Percentiles rank a stretch among this genome's conserved stretches.
phyloP scores from a whole-genome alignment of 2,888 invertebrate genomes.

The Epinotia brunnichana region DNA sequence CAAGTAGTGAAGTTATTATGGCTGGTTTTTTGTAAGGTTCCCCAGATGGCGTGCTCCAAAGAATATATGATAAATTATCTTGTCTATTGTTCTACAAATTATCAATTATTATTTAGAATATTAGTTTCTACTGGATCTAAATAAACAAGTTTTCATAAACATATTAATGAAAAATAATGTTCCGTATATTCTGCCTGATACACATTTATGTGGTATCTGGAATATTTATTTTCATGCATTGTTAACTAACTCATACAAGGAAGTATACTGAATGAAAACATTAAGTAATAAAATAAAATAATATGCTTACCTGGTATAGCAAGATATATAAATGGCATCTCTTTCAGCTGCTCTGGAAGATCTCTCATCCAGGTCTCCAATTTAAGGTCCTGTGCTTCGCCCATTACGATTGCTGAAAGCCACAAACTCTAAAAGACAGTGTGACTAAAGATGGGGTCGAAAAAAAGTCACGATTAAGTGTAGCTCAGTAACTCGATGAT shows the following conservation, averaged over 20 bases:
- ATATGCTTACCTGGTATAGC: conserved; percentile 88
- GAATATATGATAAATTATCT: no score
- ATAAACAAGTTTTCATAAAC: no score
- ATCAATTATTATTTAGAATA: no score
- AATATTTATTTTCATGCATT: no score
- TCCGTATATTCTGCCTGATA: no score
- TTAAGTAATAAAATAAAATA: neutral
- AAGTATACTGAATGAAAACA: neutral
- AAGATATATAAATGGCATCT: conserved; percentile 86
- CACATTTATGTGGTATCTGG: no score
- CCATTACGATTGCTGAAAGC: conserved; percentile 66
- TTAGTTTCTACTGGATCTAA: no score
- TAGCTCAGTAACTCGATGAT: neutral
- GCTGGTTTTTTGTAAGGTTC: no score
- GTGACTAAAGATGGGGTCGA: neutral
- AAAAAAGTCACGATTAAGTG: neutral
- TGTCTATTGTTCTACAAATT: no score
- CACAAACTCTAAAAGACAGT: conserved; percentile 5
- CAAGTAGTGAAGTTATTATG: no score
- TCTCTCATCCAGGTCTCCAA: conserved; percentile 89
- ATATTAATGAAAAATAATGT: no score
- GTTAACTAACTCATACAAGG: neutral
- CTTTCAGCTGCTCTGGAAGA: conserved; percentile 83
- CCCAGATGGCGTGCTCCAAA: no score
- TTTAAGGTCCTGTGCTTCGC: conserved; percentile 62